phyloP scores from a whole-genome alignment of 2,888 invertebrate genomes.

The Sisyra terminalis region DNA sequence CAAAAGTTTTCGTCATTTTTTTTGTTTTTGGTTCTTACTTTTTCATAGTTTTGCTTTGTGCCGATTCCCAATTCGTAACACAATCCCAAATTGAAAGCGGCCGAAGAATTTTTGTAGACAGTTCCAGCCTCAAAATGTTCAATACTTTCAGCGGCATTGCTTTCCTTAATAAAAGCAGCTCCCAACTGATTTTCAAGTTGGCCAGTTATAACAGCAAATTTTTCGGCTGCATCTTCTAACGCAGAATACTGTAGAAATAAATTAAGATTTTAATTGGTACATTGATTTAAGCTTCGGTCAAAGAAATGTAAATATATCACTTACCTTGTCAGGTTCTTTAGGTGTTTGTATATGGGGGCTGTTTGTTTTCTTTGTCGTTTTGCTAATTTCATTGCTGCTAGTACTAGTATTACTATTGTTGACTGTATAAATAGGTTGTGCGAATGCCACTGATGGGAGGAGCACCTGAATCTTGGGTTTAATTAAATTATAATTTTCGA shows the following conservation, averaged over 20 bases:
- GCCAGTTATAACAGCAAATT: constrained; percentile 35
- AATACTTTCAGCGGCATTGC: constrained; percentile 33
- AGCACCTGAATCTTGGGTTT: not conserved
- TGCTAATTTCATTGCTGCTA: too few relatives aligned
- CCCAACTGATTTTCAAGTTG: constrained; percentile 43
- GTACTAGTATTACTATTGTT: too few relatives aligned
- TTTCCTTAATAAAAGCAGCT: constrained; percentile 38
- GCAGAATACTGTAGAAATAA: not conserved
- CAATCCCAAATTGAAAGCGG: constrained; percentile 48
- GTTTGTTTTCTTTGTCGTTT: too few relatives aligned
- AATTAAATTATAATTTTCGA: constrained; percentile 5
- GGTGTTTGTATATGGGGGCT: not conserved
- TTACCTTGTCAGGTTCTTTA: not conserved
- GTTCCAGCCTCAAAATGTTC: constrained; percentile 37
- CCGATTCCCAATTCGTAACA: constrained; percentile 54
- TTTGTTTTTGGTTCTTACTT: constrained; percentile 33
- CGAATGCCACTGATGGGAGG: too few relatives aligned
- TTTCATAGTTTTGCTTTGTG: constrained; percentile 35
- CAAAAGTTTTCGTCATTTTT: too few relatives aligned
- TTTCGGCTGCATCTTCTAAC: constrained; percentile 20
- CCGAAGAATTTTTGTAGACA: constrained; percentile 38
- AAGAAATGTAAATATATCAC: too few relatives aligned
- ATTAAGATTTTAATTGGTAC: too few relatives aligned
- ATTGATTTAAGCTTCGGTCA: too few relatives aligned
- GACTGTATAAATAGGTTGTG: too few relatives aligned